Evolutionary conservation across 2,113 vertebrate species (phyloP).

Genomic region (Anoplopoma fimbria): DNA sequence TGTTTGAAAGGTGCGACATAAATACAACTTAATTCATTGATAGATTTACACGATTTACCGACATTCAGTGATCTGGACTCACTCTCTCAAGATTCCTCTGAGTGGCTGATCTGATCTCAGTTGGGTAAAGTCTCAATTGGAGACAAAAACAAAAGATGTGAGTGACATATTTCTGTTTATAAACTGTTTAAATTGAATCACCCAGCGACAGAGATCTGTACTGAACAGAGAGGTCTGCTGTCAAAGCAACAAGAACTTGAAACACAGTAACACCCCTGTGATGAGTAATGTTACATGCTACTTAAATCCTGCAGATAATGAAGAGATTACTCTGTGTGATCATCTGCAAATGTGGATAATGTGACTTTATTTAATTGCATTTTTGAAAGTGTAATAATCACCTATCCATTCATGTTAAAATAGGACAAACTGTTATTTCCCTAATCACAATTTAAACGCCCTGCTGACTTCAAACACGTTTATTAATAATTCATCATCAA

Average conservation of each 20-base stretch:
- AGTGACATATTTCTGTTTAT: background rate
- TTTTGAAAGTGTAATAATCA: background rate
- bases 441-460: background rate
- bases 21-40: too few relatives aligned
- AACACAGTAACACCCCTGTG: background rate
- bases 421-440: background rate
- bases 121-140: too few relatives aligned
- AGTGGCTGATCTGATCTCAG: background rate
- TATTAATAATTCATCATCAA: constrained; percentile 7
- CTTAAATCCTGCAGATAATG: background rate
- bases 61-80: background rate
- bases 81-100: background rate
- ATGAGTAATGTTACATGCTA: background rate
- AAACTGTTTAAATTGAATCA: background rate
- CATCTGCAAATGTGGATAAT: background rate
- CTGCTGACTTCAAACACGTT: background rate
- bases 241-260: background rate
- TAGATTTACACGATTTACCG: background rate
- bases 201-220: background rate
- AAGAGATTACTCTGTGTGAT: background rate
- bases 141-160: too few relatives aligned
- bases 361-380: background rate
- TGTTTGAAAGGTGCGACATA: too few relatives aligned
- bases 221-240: background rate
- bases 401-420: background rate